Conservation (phyloP, 2,797 vertebrate genomes). For the Sciurus vulgaris region DNA sequence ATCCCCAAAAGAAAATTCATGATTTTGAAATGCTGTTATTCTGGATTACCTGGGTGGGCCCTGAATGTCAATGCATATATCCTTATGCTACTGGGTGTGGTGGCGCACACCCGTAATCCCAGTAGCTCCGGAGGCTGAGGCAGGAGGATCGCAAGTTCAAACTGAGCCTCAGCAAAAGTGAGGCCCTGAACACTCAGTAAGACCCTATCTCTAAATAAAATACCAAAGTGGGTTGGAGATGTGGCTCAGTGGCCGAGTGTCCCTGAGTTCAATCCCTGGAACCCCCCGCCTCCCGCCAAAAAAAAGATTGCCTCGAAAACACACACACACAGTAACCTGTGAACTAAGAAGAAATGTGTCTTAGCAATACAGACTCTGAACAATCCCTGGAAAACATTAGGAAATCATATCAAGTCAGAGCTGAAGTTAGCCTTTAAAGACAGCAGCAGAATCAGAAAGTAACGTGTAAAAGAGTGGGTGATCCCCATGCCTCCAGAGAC, state of each 20-base stretch:
- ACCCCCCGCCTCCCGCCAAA: too few species aligned
- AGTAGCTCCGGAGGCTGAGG: too few species aligned
- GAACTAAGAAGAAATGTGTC: constrained; percentile 49
- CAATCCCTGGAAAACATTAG: background rate
- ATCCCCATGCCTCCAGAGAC: background rate
- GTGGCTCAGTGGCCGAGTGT: too few species aligned
- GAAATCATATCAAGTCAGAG: constrained; percentile 58
- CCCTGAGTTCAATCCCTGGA: too few species aligned
- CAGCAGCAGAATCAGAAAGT: constrained; percentile 35
- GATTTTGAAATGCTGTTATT: background rate
- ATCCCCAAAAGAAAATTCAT: background rate
- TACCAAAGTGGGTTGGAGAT: too few species aligned
- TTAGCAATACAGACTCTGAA: constrained; percentile 23
- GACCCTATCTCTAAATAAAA: too few species aligned
- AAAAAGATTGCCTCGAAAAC: too few species aligned
- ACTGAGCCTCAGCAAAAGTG: too few species aligned
- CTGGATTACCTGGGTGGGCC: background rate
- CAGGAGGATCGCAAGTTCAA: too few species aligned
- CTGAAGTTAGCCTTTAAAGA: constrained; percentile 18
- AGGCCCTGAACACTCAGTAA: too few species aligned
- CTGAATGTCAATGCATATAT: background rate
- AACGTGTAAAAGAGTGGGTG: background rate
- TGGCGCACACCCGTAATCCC: too few species aligned
- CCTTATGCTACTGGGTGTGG: background rate
- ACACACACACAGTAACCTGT: background rate